Evolutionary conservation across 2,888 invertebrate genomes (phyloP).

Genomic region (Acronicta alni): DNA sequence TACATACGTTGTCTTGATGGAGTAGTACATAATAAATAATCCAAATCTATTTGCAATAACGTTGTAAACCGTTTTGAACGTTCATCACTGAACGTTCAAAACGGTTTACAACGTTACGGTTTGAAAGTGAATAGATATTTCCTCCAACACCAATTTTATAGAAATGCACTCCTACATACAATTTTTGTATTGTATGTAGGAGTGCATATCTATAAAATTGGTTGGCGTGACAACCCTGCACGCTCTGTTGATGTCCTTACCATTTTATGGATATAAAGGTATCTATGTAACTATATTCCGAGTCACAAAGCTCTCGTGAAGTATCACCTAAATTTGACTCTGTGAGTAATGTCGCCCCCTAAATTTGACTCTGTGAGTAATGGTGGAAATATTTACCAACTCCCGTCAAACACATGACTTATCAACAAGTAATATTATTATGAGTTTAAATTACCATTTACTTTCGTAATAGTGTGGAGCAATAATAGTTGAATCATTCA

Average conservation of each 20-base stretch:
- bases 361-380: too few species aligned
- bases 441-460: constrained; percentile 11
- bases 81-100: constrained; percentile 14
- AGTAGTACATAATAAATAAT: not conserved
- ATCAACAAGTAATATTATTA: constrained; percentile 13
- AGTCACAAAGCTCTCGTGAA: constrained; percentile 52
- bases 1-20: too few species aligned
- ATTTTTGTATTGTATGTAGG: too few species aligned
- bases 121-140: constrained; percentile 23
- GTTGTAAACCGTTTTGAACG: constrained; percentile 23
- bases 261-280: constrained; percentile 3
- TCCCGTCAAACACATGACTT: constrained; percentile 18
- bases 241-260: constrained; percentile 12
- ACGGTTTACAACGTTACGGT: too few species aligned
- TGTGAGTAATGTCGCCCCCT: constrained; percentile 1
- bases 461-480: constrained; percentile 8
- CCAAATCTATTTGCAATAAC: not conserved
- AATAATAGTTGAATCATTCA: not conserved
- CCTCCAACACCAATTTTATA: constrained; percentile 9
- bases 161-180: too few species aligned
- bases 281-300: constrained; percentile 4
- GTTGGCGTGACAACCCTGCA: constrained; percentile 7
- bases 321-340: constrained; percentile 17
- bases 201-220: constrained; percentile 25
- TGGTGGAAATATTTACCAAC: constrained; percentile 25